Evolutionary conservation across 2,113 vertebrate species (phyloP).

Genomic region (Myanophis thanlyinensis): DNA sequence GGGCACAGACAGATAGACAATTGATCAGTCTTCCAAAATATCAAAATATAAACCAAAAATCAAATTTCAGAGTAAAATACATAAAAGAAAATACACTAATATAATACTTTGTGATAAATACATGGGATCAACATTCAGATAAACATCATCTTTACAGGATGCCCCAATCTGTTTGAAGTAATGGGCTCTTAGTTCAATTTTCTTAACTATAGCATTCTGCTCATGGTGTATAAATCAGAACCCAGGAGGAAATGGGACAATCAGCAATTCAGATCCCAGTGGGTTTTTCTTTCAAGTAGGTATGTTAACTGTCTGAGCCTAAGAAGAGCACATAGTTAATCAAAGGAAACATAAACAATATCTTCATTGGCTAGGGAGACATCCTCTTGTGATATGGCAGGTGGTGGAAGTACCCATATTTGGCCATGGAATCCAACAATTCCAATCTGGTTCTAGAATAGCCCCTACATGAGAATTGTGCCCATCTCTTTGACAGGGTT

Average conservation of each 20-base stretch:
- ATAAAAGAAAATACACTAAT: neutral
- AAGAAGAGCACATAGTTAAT: neutral
- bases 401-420: neutral
- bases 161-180: neutral
- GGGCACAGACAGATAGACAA: neutral
- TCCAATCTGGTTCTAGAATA: too few relatives aligned
- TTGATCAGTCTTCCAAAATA: neutral
- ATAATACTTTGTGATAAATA: neutral
- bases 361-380: too few relatives aligned
- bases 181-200: neutral
- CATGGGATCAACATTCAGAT: neutral
- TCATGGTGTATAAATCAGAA: neutral
- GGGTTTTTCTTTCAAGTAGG: neutral
- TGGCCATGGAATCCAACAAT: too few relatives aligned
- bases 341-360: neutral
- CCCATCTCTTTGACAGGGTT: too few relatives aligned
- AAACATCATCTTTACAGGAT: neutral
- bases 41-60: neutral
- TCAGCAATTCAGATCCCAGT: neutral
- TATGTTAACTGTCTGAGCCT: neutral
- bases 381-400: too few relatives aligned
- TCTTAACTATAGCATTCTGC: neutral
- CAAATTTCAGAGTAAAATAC: neutral
- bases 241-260: neutral
- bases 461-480: too few relatives aligned